Evolutionary conservation across 2,888 invertebrate species (phyloP), one percentile per base, ranked within the genome.

Genomic region (Pristionchus japonicus): DNA sequence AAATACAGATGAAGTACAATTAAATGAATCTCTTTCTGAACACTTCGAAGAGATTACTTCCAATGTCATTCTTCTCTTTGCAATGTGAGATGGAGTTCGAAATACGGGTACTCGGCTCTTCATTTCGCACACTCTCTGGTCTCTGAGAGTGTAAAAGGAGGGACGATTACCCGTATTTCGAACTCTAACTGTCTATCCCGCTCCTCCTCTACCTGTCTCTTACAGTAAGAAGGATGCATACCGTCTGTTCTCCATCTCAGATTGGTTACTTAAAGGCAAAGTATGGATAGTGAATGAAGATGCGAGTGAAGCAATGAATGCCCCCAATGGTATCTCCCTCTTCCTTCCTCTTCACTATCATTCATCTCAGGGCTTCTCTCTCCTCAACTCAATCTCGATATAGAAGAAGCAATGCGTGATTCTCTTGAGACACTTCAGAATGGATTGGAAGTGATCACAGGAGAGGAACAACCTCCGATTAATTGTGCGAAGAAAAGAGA

Each of bases 281-380:
- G 91, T 94, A 34, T 93, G 93, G 93, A 90, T 93, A 15, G 91
- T 93, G 27, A 93, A 92, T 86, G 92, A 93, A 89, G 91, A 91
- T 80, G 93, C 93, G 20, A 90, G 90, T 37, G 89, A 90, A 57
- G 93, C 93, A 11, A 84, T 80, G 7, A 93, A 93, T 88, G 89
- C 92, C 13, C 93, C 93, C 11, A 90, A 89, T 57, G 92, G 91
- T 90, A n/a, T 2, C 23, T 40, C 74, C 17, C 17, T 70, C 64
- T 67, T 27, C 27, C 6, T 27, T 11, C 27, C 23, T 61, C 27
- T 27, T 61, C 15, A 9, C 64, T 11, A 67, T 31, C 17, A 13
- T 31, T 13, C 64, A 31, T 34, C 31, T 67, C 31, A 86, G 86
- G 86, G 31, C 61, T 86, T 13, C 40, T 86, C 47, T n/a, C 64